These are phyloP conservation scores for Aphelinus atriplicis DNA, from an alignment of 1,140 invertebrate species.

Conservation along the genomic window DNA sequence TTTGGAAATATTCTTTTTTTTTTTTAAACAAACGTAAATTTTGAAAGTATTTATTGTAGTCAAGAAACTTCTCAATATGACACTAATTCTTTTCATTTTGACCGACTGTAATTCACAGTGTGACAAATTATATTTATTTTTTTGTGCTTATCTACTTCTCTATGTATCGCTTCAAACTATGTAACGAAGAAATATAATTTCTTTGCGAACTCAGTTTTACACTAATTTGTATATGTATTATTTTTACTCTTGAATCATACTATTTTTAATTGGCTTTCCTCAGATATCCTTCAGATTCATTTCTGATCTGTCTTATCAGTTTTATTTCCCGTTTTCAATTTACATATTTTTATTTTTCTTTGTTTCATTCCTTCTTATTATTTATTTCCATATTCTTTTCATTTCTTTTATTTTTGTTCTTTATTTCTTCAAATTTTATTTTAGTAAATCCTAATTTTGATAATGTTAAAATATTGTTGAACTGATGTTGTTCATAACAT, in stretches of 20 bases:
- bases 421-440: not conserved
- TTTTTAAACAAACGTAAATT: constrained; percentile 1
- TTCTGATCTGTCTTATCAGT: not conserved
- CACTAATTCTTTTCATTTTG: constrained; percentile 16
- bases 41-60: constrained; percentile 28
- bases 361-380: not conserved
- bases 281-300: not conserved
- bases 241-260: not conserved
- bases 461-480: too few species aligned
- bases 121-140: constrained; percentile 6
- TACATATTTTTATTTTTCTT: not conserved
- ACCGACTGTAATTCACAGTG: constrained; percentile 17
- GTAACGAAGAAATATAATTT: constrained; percentile 38
- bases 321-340: not conserved
- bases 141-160: constrained; percentile 31
- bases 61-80: not conserved
- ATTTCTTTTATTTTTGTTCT: not conserved
- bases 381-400: not conserved
- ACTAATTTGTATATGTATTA: constrained; percentile 22
- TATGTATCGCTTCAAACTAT: constrained; percentile 17
- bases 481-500: too few species aligned
- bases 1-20: constrained; percentile 1
- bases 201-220: constrained; percentile 17
- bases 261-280: constrained; percentile 26
- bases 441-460: too few species aligned